These are phyloP conservation scores for Acleris cristana DNA, from an alignment of 2,888 invertebrate genomes.

Conservation along the genomic window DNA sequence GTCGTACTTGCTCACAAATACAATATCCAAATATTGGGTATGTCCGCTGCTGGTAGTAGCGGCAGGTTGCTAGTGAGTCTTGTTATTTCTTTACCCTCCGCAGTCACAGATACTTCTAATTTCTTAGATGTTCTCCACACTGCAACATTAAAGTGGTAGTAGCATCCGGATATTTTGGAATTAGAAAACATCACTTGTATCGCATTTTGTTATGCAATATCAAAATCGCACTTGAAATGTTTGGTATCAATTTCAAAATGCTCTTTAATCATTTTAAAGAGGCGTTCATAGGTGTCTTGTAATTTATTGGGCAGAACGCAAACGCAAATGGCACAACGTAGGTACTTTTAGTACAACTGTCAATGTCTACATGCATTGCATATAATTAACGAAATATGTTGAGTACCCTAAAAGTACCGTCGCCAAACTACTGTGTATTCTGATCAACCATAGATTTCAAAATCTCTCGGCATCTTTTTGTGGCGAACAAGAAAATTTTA, in stretches of 20 bases:
- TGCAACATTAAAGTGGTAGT: too few relatives aligned
- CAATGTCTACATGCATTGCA: constrained; percentile 25
- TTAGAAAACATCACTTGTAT: too few relatives aligned
- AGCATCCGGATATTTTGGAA: too few relatives aligned
- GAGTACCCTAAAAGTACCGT: constrained; percentile 21
- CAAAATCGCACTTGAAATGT: constrained; percentile 9
- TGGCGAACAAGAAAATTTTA: constrained; percentile 19
- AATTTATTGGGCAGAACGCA: constrained; percentile 25
- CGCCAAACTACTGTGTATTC: constrained; percentile 12
- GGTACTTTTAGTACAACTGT: constrained; percentile 24
- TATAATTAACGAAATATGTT: constrained; percentile 19
- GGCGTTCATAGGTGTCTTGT: constrained; percentile 21
- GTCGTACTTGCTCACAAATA: neutral
- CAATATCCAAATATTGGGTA: constrained; percentile 14
- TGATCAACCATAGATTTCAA: constrained; percentile 11
- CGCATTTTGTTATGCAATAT: neutral
- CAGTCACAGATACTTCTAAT: too few relatives aligned
- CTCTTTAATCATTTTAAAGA: constrained; percentile 13
- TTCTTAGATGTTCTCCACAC: too few relatives aligned
- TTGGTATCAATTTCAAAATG: neutral
- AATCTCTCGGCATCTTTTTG: constrained; percentile 23
- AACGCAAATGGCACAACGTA: constrained; percentile 23
- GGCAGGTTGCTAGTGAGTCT: constrained; percentile 12
- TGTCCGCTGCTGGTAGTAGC: constrained; percentile 9
- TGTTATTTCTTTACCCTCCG: constrained; percentile 12